Evolutionary conservation across 2,888 invertebrate genomes (phyloP).

Genomic region (Taenaris catops): DNA sequence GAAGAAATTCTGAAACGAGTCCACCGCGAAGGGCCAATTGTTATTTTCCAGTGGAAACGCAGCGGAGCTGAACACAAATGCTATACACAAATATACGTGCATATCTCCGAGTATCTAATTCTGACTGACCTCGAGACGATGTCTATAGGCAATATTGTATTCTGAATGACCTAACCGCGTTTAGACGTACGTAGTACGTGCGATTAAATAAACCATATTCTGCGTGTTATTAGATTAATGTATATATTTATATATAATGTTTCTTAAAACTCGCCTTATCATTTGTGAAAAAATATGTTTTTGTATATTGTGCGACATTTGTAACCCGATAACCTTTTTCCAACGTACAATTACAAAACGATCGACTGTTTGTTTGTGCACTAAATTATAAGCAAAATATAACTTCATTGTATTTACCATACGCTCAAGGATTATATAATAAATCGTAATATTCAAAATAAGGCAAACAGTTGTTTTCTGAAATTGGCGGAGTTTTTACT

Average conservation of each 20-base stretch:
- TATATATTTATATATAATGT: neutral
- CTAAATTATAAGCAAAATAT: too few species aligned
- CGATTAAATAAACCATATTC: constrained; percentile 4
- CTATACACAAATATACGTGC: constrained; percentile 26
- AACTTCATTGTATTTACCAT: too few species aligned
- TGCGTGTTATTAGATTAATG: neutral
- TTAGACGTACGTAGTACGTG: constrained; percentile 1
- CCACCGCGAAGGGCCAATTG: constrained; percentile 14
- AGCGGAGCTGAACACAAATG: constrained; percentile 18
- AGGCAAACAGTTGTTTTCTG: too few species aligned
- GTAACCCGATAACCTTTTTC: neutral
- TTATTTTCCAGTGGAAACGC: constrained; percentile 16
- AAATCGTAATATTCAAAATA: too few species aligned
- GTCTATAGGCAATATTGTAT: neutral
- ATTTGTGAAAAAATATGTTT: neutral
- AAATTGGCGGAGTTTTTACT: too few species aligned
- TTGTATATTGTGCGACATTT: neutral
- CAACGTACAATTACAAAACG: too few species aligned
- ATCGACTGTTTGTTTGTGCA: too few species aligned
- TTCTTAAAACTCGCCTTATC: too few species aligned
- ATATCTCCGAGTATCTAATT: constrained; percentile 27
- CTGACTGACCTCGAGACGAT: constrained; percentile 4
- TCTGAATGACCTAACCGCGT: constrained; percentile 8
- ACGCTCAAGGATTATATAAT: too few species aligned
- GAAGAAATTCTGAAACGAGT: constrained; percentile 23